Conservation (phyloP, 2,888 invertebrate genomes). For the Callosobruchus maculatus region DNA sequence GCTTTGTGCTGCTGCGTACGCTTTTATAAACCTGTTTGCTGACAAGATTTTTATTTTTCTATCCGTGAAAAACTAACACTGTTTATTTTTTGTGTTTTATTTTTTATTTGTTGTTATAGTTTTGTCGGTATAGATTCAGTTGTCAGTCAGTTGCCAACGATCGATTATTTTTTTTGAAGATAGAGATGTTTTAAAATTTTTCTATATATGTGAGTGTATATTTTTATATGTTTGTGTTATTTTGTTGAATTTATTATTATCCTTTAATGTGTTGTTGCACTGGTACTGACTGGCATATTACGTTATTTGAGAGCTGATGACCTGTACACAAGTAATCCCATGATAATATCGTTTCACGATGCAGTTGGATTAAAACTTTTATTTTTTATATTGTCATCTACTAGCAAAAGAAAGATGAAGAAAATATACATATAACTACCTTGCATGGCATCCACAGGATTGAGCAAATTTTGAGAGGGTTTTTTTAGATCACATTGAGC, state of each 20-base stretch:
- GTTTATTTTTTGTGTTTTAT: constrained; percentile 30
- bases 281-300: neutral
- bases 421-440: too few species aligned
- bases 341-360: neutral
- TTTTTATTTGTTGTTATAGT: constrained; percentile 36
- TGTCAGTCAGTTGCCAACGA: constrained; percentile 40
- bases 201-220: constrained; percentile 42
- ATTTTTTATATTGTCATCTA: too few species aligned
- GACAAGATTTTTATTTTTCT: neutral
- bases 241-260: constrained; percentile 31
- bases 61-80: constrained; percentile 17
- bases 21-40: neutral
- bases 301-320: neutral
- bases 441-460: too few species aligned
- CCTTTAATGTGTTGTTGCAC: neutral
- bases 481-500: too few species aligned
- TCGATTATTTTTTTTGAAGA: constrained; percentile 19
- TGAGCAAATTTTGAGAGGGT: too few species aligned
- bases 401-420: too few species aligned
- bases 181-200: constrained; percentile 38
- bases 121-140: neutral
- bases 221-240: constrained; percentile 37
- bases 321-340: neutral
- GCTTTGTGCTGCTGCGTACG: constrained; percentile 35
- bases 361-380: too few species aligned